Base-by-base conservation (phyloP, 2,888 invertebrate genomes). In the Hyalella azteca region DNA sequence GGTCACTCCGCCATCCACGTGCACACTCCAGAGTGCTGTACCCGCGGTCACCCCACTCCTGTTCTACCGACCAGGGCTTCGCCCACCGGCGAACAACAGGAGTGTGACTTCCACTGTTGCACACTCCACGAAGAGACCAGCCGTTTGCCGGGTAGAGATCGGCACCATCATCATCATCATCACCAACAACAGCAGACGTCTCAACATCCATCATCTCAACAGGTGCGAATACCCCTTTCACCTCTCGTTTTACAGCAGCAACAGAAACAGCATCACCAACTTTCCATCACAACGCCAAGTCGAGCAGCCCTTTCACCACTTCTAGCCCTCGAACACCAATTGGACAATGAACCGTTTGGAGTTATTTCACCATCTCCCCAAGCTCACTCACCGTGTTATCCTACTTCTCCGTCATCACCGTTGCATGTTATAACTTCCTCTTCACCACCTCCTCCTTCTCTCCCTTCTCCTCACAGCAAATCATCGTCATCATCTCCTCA, bases 31-130 rank as follows among this genome's bases (percentile, higher is more conserved):
- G 94, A 93, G 90, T 94, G 93, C 88, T 92, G 93, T 81, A 91
- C 91, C 87, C 91, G 91, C 88, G 83, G 82, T 88, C 84, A 84
- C 77, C 91, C 90, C 88, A 79, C 82, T 19, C 86, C 86, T 26
- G 80, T 79, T 66, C 79, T 79, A 40, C 78, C 78, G 73, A 79
- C 79, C 54, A 79, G 84, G 11, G 82, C 80, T 40, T 84, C 85
- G 15, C 84, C 85, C n/a, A 81, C 81, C 48, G 83, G 84, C 41
- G 84, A 83, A 48, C 87, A 87, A 66, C 90, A 90, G 85, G 95
- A 96, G 89, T 96, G 96, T 90, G 96, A 96, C 90, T 96, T 96
- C 89, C 96, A 96, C 89, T 96, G 96, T 89, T 96, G 96, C 90
- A 94, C 96, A 85, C 90, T 96, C 86, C 96, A 96, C 91, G 95